Conservation (phyloP, 2,888 invertebrate species). For the Eilema sororculum region DNA sequence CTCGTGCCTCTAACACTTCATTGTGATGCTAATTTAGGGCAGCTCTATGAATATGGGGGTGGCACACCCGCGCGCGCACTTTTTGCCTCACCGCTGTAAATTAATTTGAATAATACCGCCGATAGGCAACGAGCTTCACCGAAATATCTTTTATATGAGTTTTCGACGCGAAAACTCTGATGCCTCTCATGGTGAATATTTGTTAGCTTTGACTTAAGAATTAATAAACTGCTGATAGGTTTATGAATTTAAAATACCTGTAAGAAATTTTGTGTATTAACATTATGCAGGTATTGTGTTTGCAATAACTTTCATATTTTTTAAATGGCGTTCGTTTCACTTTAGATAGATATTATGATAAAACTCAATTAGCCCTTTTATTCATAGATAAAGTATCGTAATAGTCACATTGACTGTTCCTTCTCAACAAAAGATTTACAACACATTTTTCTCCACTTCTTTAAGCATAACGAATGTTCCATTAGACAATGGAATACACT, state of each 20-base stretch:
- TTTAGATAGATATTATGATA: background rate
- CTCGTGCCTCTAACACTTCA: slow-evolving; percentile 81
- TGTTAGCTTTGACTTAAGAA: slow-evolving; percentile 68
- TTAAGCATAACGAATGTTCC: slow-evolving; percentile 65
- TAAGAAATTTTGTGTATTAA: background rate
- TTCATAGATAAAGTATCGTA: background rate
- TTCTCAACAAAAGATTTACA: slow-evolving; percentile 39
- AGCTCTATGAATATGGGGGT: slow-evolving; percentile 84
- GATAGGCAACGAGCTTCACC: slow-evolving; percentile 78
- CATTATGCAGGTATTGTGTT: background rate
- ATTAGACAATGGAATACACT: slow-evolving; percentile 68
- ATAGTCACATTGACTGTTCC: background rate
- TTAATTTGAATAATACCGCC: slow-evolving; percentile 86
- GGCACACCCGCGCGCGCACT: slow-evolving; percentile 77
- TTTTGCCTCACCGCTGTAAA: slow-evolving; percentile 84
- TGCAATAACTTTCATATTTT: background rate
- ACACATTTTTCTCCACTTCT: slow-evolving; percentile 51
- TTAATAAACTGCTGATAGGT: slow-evolving; percentile 64
- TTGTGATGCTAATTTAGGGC: slow-evolving; percentile 86
- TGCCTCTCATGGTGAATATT: slow-evolving; percentile 64
- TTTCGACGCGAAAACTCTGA: slow-evolving; percentile 74
- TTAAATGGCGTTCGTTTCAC: background rate
- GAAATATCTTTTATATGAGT: slow-evolving; percentile 84
- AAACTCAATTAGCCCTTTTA: background rate
- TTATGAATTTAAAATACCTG: slow-evolving; percentile 66